Conservation (phyloP, 2,797 vertebrate species). For the Dallia pectoralis region DNA sequence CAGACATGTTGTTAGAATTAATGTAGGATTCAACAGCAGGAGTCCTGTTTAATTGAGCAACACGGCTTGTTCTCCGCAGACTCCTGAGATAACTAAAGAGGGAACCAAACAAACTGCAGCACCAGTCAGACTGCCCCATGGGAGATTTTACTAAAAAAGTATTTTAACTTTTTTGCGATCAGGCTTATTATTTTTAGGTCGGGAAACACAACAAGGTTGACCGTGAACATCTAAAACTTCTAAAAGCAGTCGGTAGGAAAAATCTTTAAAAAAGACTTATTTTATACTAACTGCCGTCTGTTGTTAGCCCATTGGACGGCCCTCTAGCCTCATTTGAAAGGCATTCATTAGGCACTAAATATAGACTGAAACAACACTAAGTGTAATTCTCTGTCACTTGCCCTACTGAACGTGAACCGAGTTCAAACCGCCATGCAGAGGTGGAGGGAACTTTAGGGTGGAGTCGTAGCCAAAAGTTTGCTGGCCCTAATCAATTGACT, state of each 20-base stretch:
- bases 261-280: too few relatives aligned
- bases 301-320: too few relatives aligned
- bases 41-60: background rate
- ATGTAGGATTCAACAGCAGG: background rate
- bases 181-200: too few relatives aligned
- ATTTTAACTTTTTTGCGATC: too few relatives aligned
- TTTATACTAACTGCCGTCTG: too few relatives aligned
- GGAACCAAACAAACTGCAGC: too few relatives aligned
- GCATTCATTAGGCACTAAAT: background rate
- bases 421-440: background rate
- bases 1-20: conserved; percentile 41
- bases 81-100: background rate
- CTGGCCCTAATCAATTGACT: conserved; percentile 17
- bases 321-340: background rate
- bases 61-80: background rate
- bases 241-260: too few relatives aligned
- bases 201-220: too few relatives aligned
- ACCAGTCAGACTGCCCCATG: too few relatives aligned
- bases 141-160: too few relatives aligned
- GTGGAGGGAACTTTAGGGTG: background rate
- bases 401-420: background rate
- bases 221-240: too few relatives aligned
- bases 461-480: conserved; percentile 38
- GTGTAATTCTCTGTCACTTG: background rate
- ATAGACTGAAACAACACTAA: background rate